Base-by-base conservation (phyloP, 1,140 invertebrate genomes). In the Drosophila quadrilineata region DNA sequence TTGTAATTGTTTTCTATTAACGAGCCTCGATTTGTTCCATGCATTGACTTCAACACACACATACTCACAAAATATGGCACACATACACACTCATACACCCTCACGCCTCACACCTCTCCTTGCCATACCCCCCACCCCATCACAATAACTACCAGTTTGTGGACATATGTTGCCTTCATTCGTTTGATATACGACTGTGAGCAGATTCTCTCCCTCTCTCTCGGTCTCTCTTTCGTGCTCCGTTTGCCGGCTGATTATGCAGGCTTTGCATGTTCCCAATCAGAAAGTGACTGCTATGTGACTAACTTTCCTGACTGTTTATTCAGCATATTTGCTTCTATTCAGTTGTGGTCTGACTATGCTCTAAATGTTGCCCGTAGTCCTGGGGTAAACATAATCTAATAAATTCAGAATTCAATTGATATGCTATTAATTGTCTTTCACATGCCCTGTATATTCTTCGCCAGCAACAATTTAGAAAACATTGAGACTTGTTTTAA, bases 1-100 rank as follows among this genome's bases (percentile, higher is more conserved):
- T 5, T 38, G 56, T 76, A 84, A 84, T 85, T 84, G 77, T 74
- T 84, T 84, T 59, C 73, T 56, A 84, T 84, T 84, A 84, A 84
- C 77, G 58, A 77, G 79, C 49, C 64, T 70, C 77, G 76, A 82
- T 84, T 82, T 84, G 73, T 82, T 82, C 57, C 73, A 43, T 48
- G 40, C 12, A n/a, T n/a, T 54, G 77, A 84, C 76, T 72, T 69
- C 69, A 38, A 71, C 59, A 65, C 63, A 72, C 72, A 57, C 22
- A 56, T 9, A 33, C 69, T 67, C 82, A 76, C 76, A 75, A 72
- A 80, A 69, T 82, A 82, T 76, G 65, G 77, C 53, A 73, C 53
- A 35, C 33, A 49, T 17, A 22, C 26, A 6, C 21, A n/a, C 14
- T 31, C 14, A 26, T n/a, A n/a, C n/a, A n/a, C n/a, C n/a, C 28